Evolutionary conservation across 2,888 invertebrate species (phyloP).

Genomic region (Amiota communis): DNA sequence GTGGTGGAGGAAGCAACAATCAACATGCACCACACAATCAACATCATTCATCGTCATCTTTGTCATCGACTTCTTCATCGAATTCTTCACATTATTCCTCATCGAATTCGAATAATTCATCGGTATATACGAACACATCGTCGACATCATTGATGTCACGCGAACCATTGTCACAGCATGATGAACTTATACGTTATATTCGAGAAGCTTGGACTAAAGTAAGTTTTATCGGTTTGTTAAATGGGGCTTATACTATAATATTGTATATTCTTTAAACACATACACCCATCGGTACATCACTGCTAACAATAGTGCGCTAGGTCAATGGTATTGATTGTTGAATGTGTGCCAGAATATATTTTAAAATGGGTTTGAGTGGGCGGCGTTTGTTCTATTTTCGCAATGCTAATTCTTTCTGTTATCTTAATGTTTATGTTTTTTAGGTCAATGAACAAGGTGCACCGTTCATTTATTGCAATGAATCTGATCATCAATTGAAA

Average conservation of each 20-base stretch:
- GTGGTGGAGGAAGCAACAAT: slow-evolving; percentile 44
- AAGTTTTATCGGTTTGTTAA: slow-evolving; percentile 36
- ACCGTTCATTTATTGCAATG: slow-evolving; percentile 68
- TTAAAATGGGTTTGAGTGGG: too few relatives aligned
- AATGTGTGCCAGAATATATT: too few relatives aligned
- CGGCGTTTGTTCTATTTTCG: neutral
- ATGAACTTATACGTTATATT: slow-evolving; percentile 86
- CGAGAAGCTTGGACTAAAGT: slow-evolving; percentile 85
- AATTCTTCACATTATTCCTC: slow-evolving; percentile 34
- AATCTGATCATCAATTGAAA: slow-evolving; percentile 76
- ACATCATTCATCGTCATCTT: slow-evolving; percentile 59
- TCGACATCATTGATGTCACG: slow-evolving; percentile 46
- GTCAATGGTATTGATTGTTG: slow-evolving; percentile 29
- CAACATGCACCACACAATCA: slow-evolving; percentile 55
- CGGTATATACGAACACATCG: slow-evolving; percentile 48
- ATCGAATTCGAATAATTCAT: slow-evolving; percentile 58
- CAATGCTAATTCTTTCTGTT: neutral
- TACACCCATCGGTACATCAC: too few relatives aligned
- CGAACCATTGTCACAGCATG: slow-evolving; percentile 75
- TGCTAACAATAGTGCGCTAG: slow-evolving; percentile 35
- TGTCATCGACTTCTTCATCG: slow-evolving; percentile 48
- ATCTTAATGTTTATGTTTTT: slow-evolving; percentile 23
- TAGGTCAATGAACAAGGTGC: slow-evolving; percentile 77
- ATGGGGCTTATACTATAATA: too few relatives aligned
- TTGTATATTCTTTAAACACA: too few relatives aligned